Base-by-base conservation (phyloP, 2,888 invertebrate genomes). In the Cephus spinipes region DNA sequence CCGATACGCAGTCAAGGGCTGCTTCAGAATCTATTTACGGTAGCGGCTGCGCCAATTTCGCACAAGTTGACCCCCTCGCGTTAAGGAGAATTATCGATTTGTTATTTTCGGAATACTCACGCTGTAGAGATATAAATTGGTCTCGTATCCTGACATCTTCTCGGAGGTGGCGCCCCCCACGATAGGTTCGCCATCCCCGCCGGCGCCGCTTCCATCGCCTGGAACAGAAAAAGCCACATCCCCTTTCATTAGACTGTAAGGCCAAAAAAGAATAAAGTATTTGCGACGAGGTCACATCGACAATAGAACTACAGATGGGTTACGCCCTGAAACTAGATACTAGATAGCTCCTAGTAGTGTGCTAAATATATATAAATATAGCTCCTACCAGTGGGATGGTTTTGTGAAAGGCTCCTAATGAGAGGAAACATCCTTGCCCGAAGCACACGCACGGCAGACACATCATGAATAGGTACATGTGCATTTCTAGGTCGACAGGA, bases 61-160 rank as follows among this genome's bases (percentile, higher is more conserved):
- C 23, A 55, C 15, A 55, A 23, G 40, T 55, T 55, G 40, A 55
- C 40, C 40, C 40, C 1, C 40, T 55, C 40, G 40, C 23, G 40
- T 55, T 55, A 55, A 55, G 40, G 40, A 55, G 40, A 55, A 55
- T 55, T 55, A 55, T 55, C 40, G 40, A 55, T 55, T 55, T 55
- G 40, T 55, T 71, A 71, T 71, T 31, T 73, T 30, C n/a, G 23
- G 71, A 69, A 40, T 80, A 94, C 95, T 95, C 92, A 95, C 96
- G 93, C 95, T 95, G 89, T 96, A 96, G 81, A 97, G 95, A 92
- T 97, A 97, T 87, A 97, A 95, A 92, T 97, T 97, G 89, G 97
- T 96, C 92, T 97, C 97, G 91, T 95, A 95, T 87, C 95, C 96
- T 81, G 94, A 94, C 89, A 93, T 92, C 89, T 95, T 95, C 91